phyloP scores from a whole-genome alignment of 2,888 invertebrate genomes.

The Melinaea menophilus region DNA sequence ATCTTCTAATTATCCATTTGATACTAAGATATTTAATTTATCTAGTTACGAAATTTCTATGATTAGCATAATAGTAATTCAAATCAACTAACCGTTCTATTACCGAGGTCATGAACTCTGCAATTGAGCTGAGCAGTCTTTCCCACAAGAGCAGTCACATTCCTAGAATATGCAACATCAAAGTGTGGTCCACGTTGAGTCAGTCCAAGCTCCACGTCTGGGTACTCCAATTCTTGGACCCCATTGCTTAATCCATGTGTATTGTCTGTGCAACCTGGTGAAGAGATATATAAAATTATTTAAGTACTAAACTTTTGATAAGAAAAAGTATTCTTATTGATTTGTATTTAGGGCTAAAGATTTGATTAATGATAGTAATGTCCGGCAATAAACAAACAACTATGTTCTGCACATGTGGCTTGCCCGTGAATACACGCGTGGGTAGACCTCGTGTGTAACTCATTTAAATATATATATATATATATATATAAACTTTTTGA shows the following conservation, averaged over 20 bases:
- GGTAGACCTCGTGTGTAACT: too few relatives aligned
- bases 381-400: too few relatives aligned
- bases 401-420: too few relatives aligned
- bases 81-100: slow-evolving; percentile 79
- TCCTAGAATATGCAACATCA: slow-evolving; percentile 83
- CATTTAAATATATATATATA: too few relatives aligned
- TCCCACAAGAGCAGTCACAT: slow-evolving; percentile 87
- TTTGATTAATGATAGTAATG: background rate
- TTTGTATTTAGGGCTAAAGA: background rate
- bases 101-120: slow-evolving; percentile 85
- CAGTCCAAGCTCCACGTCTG: slow-evolving; percentile 65
- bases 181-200: slow-evolving; percentile 83
- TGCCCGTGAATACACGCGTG: too few relatives aligned
- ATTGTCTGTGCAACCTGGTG: slow-evolving; percentile 67
- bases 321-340: too few relatives aligned
- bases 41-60: background rate
- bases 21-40: background rate
- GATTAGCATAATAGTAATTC: background rate
- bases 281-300: slow-evolving; percentile 11
- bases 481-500: too few relatives aligned
- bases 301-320: background rate
- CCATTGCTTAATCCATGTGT: slow-evolving; percentile 59
- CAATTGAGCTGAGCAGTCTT: slow-evolving; percentile 87
- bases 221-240: slow-evolving; percentile 63
- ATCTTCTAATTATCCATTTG: background rate